A percentile compares a stretch with the other conserved stretches of the same genome.
phyloP scores from a whole-genome alignment of 2,113 vertebrate species.

The Barnardius zonarius region DNA sequence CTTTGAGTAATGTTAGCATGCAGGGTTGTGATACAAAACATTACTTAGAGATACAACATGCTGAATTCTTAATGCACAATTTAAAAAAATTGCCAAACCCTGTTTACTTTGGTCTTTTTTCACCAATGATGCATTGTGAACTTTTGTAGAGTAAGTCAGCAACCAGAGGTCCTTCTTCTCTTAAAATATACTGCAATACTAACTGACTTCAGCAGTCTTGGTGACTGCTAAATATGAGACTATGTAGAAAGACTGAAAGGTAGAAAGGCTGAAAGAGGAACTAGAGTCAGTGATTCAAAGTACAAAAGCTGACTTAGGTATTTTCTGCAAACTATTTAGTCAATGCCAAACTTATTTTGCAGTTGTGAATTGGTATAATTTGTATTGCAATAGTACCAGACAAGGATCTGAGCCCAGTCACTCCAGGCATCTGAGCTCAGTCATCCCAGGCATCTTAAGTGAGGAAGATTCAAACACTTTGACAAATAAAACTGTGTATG shows the following conservation, averaged over 20 bases:
- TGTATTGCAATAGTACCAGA: not conserved
- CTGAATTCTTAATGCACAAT: not conserved
- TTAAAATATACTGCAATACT: not conserved
- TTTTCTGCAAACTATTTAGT: not conserved
- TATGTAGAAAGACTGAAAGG: not conserved
- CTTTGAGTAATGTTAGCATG: conserved; percentile 33
- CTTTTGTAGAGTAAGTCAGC: not conserved
- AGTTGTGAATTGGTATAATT: not conserved
- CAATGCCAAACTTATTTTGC: not conserved
- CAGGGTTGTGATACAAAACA: conserved; percentile 7
- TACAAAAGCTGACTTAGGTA: not conserved
- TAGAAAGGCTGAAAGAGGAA: not conserved
- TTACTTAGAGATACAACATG: not conserved
- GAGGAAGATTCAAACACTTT: not conserved
- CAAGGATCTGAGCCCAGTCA: not conserved
- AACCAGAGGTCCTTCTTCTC: not conserved
- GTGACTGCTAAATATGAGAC: not conserved
- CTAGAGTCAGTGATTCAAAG: not conserved
- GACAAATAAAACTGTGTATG: not conserved
- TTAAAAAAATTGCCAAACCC: not conserved
- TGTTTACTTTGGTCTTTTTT: not conserved
- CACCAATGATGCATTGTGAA: not conserved
- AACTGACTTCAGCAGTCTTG: not conserved
- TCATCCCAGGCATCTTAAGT: not conserved
- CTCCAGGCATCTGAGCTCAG: not conserved